Evolutionary conservation across 2,113 vertebrate genomes (phyloP), one percentile per base, ranked within the genome.

Genomic region (Anguilla rostrata): DNA sequence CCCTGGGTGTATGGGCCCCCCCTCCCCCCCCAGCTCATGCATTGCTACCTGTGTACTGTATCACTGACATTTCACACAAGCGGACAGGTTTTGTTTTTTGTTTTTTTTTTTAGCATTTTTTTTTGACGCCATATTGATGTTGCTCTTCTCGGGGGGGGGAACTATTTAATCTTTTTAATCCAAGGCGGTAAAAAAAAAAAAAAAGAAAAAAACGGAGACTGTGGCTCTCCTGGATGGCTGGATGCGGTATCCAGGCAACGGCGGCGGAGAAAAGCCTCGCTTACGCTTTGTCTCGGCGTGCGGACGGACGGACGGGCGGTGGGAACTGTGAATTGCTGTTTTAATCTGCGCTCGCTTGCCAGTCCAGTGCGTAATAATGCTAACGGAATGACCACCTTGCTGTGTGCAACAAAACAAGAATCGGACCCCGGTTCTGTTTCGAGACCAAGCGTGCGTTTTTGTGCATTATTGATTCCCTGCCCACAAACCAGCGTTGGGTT

Each of bases 171-270:
- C n/a, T 75, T 75, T 75, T 75, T 75, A 75, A 75, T 75, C n/a
- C 71, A 34, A 29, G 71, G 26, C 71, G 11, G 71, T 75, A 34
- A 75, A 75, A 75, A 75, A 34, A 34, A 34, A 34, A 75, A 34
- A 34, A 34, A 34, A 34, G 1, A 34, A 34, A 34, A 34, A 34
- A 34, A 34, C 34, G 71, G 71, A 75, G 71, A n/a, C 71, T 11
- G 71, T 22, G 34, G 71, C 71, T 75, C 71, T 75, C 71, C n/a
- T 75, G 71, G 71, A 34, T 26, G 60, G 60, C 60, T 75, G n/a
- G 71, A 75, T 53, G 43, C 39, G 20, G 46, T 78, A 83, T 53
- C 82, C 82, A 87, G 41, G 82, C 41, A 83, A 79, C 53, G 22
- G 66, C 43, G 39, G 46, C 43, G 3, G 71, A 56, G 53, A 12